Evolutionary conservation across 2,797 vertebrate genomes (phyloP), one percentile per base, ranked within the genome.

Genomic region (Acrossocheilus fasciatus): DNA sequence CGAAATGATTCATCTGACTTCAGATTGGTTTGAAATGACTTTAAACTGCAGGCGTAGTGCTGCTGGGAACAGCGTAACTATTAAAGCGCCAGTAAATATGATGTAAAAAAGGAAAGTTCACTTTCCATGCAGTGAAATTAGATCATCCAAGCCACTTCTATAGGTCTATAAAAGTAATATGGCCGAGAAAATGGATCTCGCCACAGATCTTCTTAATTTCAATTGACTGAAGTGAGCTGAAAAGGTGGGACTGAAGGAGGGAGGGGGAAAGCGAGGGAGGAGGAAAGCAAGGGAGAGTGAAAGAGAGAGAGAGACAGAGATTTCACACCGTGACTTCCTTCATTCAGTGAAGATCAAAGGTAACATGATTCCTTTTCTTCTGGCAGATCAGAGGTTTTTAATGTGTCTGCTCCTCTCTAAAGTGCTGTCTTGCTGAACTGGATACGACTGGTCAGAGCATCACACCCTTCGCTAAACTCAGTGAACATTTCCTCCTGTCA

Each of bases 301-400:
- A 47, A 78, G 75, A 79, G 54, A 66, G 52, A 26, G 26, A 26
- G 12, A 66, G 39, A 74, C 23, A 39, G 86, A 73, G 52, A 84
- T 87, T 87, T 85, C 66, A 83, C 70, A 85, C 45, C 36, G 57
- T 80, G 68, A 80, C 81, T 83, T 83, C 45, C 43, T 66, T 83
- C 84, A 52, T 80, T 86, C 84, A 80, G 43, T 45, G 18, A 72
- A 88, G 87, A 88, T 88, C 87, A 88, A 88, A 88, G 54, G 66
- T 15, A 82, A 41, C 80, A 82, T 57, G 74, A 86, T 88, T 88
- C 45, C 84, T 88, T 85, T 82, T 86, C 87, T 88, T 86, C 74
- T 86, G 59, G 23, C 0, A 69, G 79, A 88, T 88, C 84, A 83
- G 57, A 88, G 87, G 45, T 34, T 79, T 80, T 73, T 62, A 77